Evolutionary conservation across 2,888 invertebrate species (phyloP), one percentile per base, ranked within the genome.

Genomic region (Meteorus cinctellus): DNA sequence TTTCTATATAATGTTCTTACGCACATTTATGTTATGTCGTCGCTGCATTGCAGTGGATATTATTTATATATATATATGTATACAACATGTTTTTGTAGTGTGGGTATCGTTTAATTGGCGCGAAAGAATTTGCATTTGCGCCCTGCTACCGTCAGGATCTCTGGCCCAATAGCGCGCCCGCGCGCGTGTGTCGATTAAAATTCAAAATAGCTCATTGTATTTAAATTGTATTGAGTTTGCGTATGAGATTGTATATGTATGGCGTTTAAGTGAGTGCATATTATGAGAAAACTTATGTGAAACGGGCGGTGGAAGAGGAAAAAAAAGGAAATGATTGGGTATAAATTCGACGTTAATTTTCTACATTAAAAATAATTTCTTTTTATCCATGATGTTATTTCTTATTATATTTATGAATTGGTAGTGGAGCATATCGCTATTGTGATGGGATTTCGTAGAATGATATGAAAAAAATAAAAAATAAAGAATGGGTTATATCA

Each of bases 181-280:
- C 78, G 84, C 85, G 85, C 82, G 81, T 76, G 79, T 78, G 81
- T 79, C 85, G 85, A 88, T 88, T 87, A 88, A 87, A 88, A 88
- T 87, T 87, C 84, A 86, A 87, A 87, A 84, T 84, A 85, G 85
- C 86, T 87, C 86, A 88, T 88, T 88, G 87, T 88, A 88, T 88
- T 88, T 84, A 88, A 88, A 88, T 88, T 86, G 82, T 78, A 78
- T 55, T n/a, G 6, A 4, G 19, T 55, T 19, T 10, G n/a, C 24
- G 19, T 19, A 8, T 55, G 19, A 24, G 19, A 19, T 4, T 55
- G 19, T 48, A 4, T 48, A 10, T 66, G 19, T 41, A 19, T 19
- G 10, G 4, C n/a, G 6, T 2, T 16, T 4, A 48, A 48, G 2
- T 4, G 55, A 55, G 55, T n/a, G 8, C 8, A 55, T 19, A 55